Percentiles rank a stretch among this genome's conserved stretches.
Conservation (phyloP, 2,888 invertebrate genomes). For the Allacma fusca region DNA sequence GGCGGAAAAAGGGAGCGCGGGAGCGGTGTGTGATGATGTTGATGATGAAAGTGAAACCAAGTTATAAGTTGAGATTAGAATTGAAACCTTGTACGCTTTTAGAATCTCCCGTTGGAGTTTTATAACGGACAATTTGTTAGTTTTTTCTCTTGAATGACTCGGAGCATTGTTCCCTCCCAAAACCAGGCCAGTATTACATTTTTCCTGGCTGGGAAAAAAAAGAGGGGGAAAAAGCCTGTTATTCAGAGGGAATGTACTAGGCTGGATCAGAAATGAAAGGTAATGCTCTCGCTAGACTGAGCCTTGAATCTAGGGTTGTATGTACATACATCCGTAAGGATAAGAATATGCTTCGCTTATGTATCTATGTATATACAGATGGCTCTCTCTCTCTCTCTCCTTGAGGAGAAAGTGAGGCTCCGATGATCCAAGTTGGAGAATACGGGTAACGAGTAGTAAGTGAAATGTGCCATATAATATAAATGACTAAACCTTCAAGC, state of each 20-base stretch:
- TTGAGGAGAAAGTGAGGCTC: background rate
- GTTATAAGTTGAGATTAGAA: constrained; percentile 4
- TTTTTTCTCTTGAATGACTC: constrained; percentile 3
- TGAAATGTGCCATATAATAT: constrained; percentile 39
- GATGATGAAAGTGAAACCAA: constrained; percentile 11
- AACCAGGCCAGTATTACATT: constrained; percentile 13
- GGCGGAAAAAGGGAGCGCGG: background rate
- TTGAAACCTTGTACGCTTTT: background rate
- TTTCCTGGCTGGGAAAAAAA: background rate
- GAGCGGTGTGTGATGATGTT: constrained; percentile 9
- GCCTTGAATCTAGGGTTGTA: background rate
- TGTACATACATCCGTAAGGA: too few species aligned
- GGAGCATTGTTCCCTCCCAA: background rate
- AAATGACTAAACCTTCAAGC: constrained; percentile 33
- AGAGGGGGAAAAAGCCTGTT: background rate
- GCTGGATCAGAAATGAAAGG: background rate
- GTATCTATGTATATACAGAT: too few species aligned
- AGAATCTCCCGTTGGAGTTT: background rate
- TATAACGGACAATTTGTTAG: constrained; percentile 13
- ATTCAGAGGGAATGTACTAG: background rate
- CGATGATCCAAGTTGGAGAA: background rate
- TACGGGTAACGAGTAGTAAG: constrained; percentile 18
- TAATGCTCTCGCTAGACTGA: background rate
- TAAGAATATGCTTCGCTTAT: too few species aligned
- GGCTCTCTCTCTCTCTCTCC: too few species aligned